phyloP scores from a whole-genome alignment of 1,140 invertebrate species.

The Bilobella aurantiaca region DNA sequence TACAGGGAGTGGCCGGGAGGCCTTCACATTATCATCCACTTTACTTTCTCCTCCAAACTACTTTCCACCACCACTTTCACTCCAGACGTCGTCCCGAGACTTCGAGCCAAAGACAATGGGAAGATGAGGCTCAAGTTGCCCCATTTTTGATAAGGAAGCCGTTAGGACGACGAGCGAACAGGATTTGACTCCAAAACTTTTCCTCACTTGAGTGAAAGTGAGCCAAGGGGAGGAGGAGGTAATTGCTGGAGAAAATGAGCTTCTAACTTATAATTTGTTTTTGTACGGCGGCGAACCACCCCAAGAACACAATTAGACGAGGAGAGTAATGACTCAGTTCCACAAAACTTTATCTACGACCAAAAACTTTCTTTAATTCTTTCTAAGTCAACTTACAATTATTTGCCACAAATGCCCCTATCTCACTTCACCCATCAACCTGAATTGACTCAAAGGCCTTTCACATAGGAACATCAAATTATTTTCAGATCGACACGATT shows the following conservation, averaged over 20 bases:
- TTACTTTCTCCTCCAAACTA: not conserved
- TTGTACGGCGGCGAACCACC: not conserved
- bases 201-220: not conserved
- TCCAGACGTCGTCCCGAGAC: not conserved
- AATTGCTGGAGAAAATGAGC: constrained; percentile 6
- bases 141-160: not conserved
- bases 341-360: not conserved
- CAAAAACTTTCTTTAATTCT: not conserved
- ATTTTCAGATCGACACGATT: too few relatives aligned
- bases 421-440: not conserved
- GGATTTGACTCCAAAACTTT: too few relatives aligned
- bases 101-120: not conserved
- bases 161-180: too few relatives aligned
- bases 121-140: not conserved
- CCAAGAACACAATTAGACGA: not conserved
- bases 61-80: not conserved
- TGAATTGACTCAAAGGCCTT: not conserved
- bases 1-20: constrained; percentile 4
- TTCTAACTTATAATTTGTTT: constrained; percentile 10
- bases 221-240: not conserved
- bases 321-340: not conserved
- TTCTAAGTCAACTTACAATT: not conserved
- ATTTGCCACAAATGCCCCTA: not conserved
- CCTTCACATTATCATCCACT: not conserved
- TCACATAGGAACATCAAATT: too few relatives aligned